phyloP scores from a whole-genome alignment of 2,113 vertebrate species.

The Peromyscus californicus region DNA sequence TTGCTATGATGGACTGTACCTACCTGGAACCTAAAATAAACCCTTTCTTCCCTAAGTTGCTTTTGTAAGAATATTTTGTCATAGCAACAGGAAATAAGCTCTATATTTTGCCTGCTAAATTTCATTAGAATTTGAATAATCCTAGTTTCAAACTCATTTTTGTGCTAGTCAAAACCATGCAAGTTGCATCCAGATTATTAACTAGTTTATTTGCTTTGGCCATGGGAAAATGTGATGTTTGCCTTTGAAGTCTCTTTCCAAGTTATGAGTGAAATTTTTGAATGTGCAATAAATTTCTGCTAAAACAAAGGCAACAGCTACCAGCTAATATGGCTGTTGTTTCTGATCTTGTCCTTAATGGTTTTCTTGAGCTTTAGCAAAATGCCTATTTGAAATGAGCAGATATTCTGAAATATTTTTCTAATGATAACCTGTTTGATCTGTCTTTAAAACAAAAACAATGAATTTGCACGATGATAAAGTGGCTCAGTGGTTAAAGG shows the following conservation, averaged over 20 bases:
- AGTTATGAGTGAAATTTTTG: constrained; percentile 27
- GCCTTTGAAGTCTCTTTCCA: constrained; percentile 54
- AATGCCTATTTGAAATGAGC: constrained; percentile 44
- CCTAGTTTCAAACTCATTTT: constrained; percentile 24
- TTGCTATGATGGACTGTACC: background rate
- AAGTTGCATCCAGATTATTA: constrained; percentile 33
- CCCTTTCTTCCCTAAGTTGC: background rate
- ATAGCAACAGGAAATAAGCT: background rate
- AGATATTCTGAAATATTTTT: background rate
- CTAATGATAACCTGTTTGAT: constrained; percentile 22
- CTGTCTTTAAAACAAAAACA: background rate
- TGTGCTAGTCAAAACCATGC: background rate
- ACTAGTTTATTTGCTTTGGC: background rate
- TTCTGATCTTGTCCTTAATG: constrained; percentile 20
- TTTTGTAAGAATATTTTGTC: background rate
- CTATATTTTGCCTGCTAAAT: constrained; percentile 39
- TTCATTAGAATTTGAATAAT: constrained; percentile 41
- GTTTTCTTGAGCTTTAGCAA: background rate
- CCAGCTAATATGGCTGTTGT: background rate
- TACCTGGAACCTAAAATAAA: background rate
- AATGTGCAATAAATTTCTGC: background rate
- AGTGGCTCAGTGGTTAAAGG: too few relatives aligned
- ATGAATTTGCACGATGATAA: background rate
- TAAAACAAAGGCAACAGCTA: constrained; percentile 6
- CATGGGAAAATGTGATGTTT: constrained; percentile 12